phyloP scores from a whole-genome alignment of 2,888 invertebrate genomes.

The Eristalinus aeneus region DNA sequence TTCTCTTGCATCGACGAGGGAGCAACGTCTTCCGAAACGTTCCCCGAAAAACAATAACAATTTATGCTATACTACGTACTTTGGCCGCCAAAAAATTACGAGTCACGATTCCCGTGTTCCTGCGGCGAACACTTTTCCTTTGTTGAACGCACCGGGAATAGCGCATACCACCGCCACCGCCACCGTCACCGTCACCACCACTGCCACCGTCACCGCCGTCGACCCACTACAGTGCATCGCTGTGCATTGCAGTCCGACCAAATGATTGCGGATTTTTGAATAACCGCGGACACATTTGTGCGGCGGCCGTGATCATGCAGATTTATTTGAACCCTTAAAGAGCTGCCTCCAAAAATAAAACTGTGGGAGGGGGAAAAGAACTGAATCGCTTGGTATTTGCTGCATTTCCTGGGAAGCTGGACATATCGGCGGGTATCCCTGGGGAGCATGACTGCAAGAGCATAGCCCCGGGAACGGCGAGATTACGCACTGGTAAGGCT shows the following conservation, averaged over 20 bases:
- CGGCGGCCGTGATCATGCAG: constrained; percentile 50
- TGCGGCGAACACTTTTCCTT: constrained; percentile 47
- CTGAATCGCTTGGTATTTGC: constrained; percentile 6
- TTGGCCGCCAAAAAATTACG: constrained; percentile 53
- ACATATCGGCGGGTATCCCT: constrained; percentile 15
- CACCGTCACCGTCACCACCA: no score
- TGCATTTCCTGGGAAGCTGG: constrained; percentile 46
- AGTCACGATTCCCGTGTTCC: constrained; percentile 64
- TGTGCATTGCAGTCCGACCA: background rate
- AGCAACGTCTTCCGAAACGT: background rate
- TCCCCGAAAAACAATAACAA: constrained; percentile 1
- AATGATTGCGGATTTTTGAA: constrained; percentile 44
- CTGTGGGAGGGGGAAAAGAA: background rate
- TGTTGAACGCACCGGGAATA: constrained; percentile 48
- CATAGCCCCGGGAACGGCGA: background rate
- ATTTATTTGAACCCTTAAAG: constrained; percentile 65
- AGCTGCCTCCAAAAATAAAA: constrained; percentile 6
- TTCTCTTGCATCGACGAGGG: background rate
- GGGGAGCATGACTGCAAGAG: background rate
- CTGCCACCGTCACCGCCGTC: background rate
- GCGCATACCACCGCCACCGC: background rate
- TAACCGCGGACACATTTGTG: constrained; percentile 40
- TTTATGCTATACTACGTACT: constrained; percentile 2
- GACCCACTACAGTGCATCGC: constrained; percentile 16
- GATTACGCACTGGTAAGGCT: constrained; percentile 21